Evolutionary conservation across 2,888 invertebrate species (phyloP).

Genomic region (Platycheirus albimanus): DNA sequence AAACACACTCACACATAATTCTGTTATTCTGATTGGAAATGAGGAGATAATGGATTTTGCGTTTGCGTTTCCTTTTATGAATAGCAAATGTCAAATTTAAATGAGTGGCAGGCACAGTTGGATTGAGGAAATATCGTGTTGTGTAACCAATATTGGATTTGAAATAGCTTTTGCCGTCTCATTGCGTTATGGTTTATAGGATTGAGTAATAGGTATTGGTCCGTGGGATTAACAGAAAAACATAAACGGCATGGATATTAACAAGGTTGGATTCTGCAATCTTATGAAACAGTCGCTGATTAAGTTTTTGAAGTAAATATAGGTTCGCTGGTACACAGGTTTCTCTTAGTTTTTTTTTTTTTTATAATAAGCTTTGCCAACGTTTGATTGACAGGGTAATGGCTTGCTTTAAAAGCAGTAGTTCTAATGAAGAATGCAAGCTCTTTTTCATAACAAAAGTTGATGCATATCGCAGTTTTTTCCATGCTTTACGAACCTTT

Average conservation of each 20-base stretch:
- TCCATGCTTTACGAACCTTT: no score
- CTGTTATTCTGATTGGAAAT: conserved; percentile 35
- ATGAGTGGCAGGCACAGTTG: conserved; percentile 32
- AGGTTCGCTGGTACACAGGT: no score
- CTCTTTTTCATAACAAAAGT: no score
- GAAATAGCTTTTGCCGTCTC: conserved; percentile 5
- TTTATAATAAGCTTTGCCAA: no score
- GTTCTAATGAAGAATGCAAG: no score
- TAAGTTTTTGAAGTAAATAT: no score
- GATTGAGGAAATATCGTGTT: conserved; percentile 30
- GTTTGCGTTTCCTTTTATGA: conserved; percentile 37
- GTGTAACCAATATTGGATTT: conserved; percentile 29
- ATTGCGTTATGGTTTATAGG: not conserved
- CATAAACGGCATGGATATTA: not conserved
- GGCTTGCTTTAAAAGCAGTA: no score
- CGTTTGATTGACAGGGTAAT: no score
- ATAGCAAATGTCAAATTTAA: conserved; percentile 69
- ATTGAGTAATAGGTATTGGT: not conserved
- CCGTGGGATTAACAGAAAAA: not conserved
- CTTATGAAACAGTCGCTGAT: no score
- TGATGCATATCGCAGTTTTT: no score
- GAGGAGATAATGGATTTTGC: conserved; percentile 53
- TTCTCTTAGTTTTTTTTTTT: no score
- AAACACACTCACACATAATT: conserved; percentile 3
- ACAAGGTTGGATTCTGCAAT: no score